phyloP scores from a whole-genome alignment of 1,140 invertebrate species.

The Bactericera cockerelli region DNA sequence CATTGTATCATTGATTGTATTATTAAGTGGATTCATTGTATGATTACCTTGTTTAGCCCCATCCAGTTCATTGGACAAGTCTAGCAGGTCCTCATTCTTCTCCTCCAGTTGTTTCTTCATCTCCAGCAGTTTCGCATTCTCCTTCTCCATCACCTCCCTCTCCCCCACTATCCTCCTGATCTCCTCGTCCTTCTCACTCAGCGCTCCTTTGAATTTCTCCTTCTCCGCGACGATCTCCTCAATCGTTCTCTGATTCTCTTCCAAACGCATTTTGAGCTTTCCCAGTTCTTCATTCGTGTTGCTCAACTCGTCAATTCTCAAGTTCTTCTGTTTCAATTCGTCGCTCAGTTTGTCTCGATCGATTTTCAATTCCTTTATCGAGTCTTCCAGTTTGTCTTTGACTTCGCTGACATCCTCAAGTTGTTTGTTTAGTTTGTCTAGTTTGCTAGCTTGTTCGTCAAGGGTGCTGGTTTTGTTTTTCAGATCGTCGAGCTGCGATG shows the following conservation, averaged over 20 bases:
- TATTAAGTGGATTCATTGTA: no score
- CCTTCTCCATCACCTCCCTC: background rate
- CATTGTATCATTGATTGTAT: no score
- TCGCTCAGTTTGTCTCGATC: background rate
- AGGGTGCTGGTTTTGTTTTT: background rate
- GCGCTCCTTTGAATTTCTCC: background rate
- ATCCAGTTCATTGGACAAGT: no score
- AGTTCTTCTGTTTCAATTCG: background rate
- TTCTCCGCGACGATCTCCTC: background rate
- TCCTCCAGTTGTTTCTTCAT: no score
- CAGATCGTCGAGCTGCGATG: background rate
- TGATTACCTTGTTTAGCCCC: no score
- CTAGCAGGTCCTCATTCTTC: no score
- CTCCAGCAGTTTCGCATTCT: no score
- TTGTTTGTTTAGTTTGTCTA: background rate
- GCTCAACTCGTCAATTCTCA: background rate
- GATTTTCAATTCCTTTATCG: constrained; percentile 3
- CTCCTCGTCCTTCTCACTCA: background rate
- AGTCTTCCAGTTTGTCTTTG: background rate
- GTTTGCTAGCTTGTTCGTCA: background rate
- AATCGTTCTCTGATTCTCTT: background rate
- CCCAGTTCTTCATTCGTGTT: background rate
- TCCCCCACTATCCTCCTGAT: background rate
- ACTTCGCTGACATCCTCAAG: background rate
- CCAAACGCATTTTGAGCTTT: background rate